Base-by-base conservation (phyloP, 2,113 vertebrate species). In the Megalops atlanticus region DNA sequence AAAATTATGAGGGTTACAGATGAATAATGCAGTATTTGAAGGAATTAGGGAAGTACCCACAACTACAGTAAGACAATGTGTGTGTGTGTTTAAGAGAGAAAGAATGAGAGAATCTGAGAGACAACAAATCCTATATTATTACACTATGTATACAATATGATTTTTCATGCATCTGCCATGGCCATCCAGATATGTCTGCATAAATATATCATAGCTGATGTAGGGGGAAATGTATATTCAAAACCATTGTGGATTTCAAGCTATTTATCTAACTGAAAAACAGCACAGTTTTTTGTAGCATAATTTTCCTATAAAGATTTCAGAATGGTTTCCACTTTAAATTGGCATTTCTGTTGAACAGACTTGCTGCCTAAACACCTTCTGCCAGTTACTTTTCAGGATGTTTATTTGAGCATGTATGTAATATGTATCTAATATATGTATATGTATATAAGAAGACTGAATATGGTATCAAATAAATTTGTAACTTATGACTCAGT, bases 271-370 rank as follows among this genome's bases (percentile, higher is more conserved):
- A 78, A 78, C 54, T 36, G 54, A 68, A 78, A 68, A 10, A 43
- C 49, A 77, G 52, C 36, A 78, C 58, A 64, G 58, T 68, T 58
- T 49, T n/a, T 78, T 78, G 39, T 64, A 64, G 58, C 31, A 31
- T 64, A 10, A 31, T 31, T 64, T 64, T 64, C 58, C 8, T 64
- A 64, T 18, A n/a, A 64, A 7, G n/a, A 58, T 58, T 64, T 64
- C 58, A 64, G 58, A 69, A 24, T 78, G 69, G 58, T 64, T 64
- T 71, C 36, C 69, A 71, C 69, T 78, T 74, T 78, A 64, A 54
- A 78, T 78, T 14, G 27, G 77, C 38, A 78, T 64, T 77, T 78
- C 77, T 78, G 77, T 78, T 78, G 77, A 78, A 78, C 77, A 78
- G 49, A 77, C 15, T n/a, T 78, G 54, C 76, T 64, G n/a, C 21